Evolutionary conservation across 2,888 invertebrate species (phyloP).

Genomic region (Cylindroiulus punctatus): DNA sequence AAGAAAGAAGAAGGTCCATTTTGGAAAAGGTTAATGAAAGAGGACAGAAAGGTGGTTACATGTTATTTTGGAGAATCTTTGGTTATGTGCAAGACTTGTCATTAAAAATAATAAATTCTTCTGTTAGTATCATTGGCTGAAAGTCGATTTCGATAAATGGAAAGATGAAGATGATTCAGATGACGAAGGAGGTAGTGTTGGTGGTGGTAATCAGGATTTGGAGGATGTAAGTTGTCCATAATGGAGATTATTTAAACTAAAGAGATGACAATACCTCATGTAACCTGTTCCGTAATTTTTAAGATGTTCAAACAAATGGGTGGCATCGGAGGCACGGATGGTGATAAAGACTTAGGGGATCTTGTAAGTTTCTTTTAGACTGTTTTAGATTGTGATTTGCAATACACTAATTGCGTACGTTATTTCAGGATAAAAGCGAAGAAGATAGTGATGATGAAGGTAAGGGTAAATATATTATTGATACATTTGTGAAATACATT

Average conservation of each 20-base stretch:
- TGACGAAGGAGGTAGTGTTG: constrained; percentile 70
- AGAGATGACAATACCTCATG: neutral
- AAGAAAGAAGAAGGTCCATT: constrained; percentile 78
- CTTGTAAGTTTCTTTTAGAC: constrained; percentile 66
- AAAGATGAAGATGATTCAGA: constrained; percentile 95
- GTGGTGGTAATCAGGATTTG: constrained; percentile 67
- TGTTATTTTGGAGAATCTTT: neutral
- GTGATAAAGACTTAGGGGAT: constrained; percentile 78
- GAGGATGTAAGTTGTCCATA: constrained; percentile 69
- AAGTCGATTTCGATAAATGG: constrained; percentile 98
- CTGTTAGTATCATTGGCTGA: constrained; percentile 84
- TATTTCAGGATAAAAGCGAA: constrained; percentile 68
- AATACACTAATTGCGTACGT: neutral
- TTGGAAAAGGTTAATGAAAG: constrained; percentile 89
- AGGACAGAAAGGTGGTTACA: constrained; percentile 79
- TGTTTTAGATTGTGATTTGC: neutral
- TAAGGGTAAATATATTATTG: constrained; percentile 59
- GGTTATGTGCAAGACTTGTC: neutral
- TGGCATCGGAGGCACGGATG: constrained; percentile 69
- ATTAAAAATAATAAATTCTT: neutral
- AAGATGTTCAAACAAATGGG: constrained; percentile 80
- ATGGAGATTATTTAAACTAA: neutral
- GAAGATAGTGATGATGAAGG: constrained; percentile 84
- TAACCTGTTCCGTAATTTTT: constrained; percentile 44
- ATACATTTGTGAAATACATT: constrained; percentile 68